A percentile compares a stretch with the other conserved stretches of the same genome.
phyloP scores from a whole-genome alignment of 2,797 vertebrate species.

The Lateolabrax maculatus region DNA sequence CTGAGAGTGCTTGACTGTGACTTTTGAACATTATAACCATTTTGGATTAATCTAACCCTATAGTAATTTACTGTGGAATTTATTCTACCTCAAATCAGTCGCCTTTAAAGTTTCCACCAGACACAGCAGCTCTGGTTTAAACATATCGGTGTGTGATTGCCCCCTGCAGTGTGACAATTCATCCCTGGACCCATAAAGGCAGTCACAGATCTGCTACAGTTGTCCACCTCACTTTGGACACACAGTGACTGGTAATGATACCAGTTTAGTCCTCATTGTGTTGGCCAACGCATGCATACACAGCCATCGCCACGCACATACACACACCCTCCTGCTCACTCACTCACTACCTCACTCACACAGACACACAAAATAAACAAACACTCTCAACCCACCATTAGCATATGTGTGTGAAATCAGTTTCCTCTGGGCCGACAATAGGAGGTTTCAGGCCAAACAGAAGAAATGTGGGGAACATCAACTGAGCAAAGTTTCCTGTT shows the following conservation, averaged over 20 bases:
- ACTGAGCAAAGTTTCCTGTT: constrained; percentile 56
- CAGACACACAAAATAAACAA: constrained; percentile 69
- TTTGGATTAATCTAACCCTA: constrained; percentile 9
- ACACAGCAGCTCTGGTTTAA: constrained; percentile 30
- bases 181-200: constrained; percentile 49
- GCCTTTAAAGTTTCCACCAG: constrained; percentile 31
- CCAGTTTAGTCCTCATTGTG: constrained; percentile 35
- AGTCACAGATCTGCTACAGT: constrained; percentile 43
- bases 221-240: constrained; percentile 22
- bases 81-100: constrained; percentile 20
- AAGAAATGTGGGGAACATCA: constrained; percentile 40
- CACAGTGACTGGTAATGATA: constrained; percentile 6
- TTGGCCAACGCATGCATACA: constrained; percentile 19
- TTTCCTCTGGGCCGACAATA: constrained; percentile 56
- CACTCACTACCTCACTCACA: constrained; percentile 17
- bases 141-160: constrained; percentile 40
- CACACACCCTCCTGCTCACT: constrained; percentile 29
- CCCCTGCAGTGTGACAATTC: constrained; percentile 46
- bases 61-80: not conserved
- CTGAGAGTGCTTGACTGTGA: not conserved
- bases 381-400: constrained; percentile 60
- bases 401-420: constrained; percentile 75
- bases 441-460: constrained; percentile 43
- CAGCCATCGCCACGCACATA: constrained; percentile 33
- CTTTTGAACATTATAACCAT: constrained; percentile 4